phyloP scores from a whole-genome alignment of 2,113 vertebrate genomes.

The Phrynosoma platyrhinos region DNA sequence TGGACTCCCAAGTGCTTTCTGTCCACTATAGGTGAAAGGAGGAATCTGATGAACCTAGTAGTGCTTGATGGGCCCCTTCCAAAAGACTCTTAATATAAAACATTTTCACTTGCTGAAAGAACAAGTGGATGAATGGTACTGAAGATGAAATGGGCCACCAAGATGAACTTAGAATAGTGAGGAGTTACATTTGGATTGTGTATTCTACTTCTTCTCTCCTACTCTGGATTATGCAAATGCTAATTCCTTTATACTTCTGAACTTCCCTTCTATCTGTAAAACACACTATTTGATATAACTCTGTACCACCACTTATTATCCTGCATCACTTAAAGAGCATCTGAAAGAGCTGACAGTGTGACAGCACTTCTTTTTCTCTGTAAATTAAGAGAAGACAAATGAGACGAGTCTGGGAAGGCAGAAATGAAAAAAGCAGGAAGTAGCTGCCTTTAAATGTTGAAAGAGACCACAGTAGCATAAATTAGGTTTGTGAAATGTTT shows the following conservation, averaged over 20 bases:
- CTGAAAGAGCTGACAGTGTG: not conserved
- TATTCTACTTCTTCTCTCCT: not conserved
- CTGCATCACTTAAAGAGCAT: not conserved
- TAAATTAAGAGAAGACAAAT: not conserved
- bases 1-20: no score
- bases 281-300: fast-evolving
- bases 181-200: not conserved
- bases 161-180: no score
- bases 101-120: no score
- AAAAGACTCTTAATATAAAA: no score
- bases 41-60: no score
- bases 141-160: no score
- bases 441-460: not conserved
- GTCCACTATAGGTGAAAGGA: no score
- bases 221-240: not conserved
- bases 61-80: no score
- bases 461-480: not conserved
- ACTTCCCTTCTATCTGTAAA: not conserved
- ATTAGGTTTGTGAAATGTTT: not conserved
- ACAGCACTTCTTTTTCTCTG: not conserved
- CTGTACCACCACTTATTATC: not conserved
- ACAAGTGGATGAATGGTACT: no score
- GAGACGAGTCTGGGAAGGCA: not conserved
- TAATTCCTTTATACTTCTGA: not conserved
- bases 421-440: not conserved